Evolutionary conservation across 2,113 vertebrate genomes (phyloP), one percentile per base, ranked within the genome.

Genomic region (Laticauda colubrina): DNA sequence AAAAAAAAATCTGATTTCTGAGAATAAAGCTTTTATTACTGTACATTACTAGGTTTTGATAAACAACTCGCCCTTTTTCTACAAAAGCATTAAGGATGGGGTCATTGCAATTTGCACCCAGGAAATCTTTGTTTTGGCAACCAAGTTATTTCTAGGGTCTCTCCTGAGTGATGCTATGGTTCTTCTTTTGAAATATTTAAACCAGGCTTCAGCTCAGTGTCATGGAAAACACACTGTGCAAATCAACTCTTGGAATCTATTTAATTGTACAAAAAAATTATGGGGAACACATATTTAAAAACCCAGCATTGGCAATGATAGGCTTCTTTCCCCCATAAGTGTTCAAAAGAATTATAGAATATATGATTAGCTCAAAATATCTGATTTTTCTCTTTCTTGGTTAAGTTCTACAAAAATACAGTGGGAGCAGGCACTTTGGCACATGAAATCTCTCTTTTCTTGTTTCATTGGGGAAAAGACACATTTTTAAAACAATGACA

Each of bases 371-470:
- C 34, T 39, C 18, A 21, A 81, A 39, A 87, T 26, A 53, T 15
- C 48, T 15, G 85, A 34, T 23, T n/a, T 92, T 92, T 34, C 85
- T 95, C 93, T 90, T 95, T 91, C 59, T 90, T 26, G 3, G 51
- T 3, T 0, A 1, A 56, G 61, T 11, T 89, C 81, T 90, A 91
- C 1, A n/a, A 88, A 93, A 96, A 94, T 92, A 90, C 92, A 93
- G 96, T 59, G 18, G 75, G 90, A 95, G 89, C 69, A 98, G 97
- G 97, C 97, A 98, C 97, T 98, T 98, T 97, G 97, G 96, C 92
- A 96, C 95, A 92, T 94, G 96, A 94, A 96, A 98, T 97, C 90
- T 96, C 92, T 69, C 92, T 69, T 69, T 34, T 34, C 64, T 81
- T 39, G 34, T 81, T 14, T 93, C 97, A 95, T 97, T 98, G 98